phyloP scores from a whole-genome alignment of 2,113 vertebrate genomes.

The Oncorhynchus gorbuscha region DNA sequence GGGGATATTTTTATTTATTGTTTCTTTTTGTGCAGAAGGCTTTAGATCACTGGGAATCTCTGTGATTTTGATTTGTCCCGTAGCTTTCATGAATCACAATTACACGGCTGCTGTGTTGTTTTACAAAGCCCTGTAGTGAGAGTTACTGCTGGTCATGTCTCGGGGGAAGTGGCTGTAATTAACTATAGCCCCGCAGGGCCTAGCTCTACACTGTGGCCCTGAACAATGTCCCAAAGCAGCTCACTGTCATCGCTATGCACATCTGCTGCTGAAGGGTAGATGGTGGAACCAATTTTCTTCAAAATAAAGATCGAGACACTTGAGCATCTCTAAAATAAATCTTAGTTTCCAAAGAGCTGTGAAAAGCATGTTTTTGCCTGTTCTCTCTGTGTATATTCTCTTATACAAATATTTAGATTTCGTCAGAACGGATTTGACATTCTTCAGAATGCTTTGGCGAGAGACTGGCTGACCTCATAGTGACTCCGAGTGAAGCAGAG shows the following conservation, averaged over 20 bases:
- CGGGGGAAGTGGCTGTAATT: conserved; percentile 48
- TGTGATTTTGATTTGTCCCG: conserved; percentile 4
- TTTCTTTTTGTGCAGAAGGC: background rate
- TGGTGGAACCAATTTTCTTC: conserved; percentile 16
- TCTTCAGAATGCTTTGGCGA: no score
- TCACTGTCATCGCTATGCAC: conserved; percentile 26
- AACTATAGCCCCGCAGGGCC: conserved; percentile 39
- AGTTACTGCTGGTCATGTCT: conserved; percentile 45
- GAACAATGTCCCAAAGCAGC: conserved; percentile 25
- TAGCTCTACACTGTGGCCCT: conserved; percentile 33
- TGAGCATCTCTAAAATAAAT: background rate
- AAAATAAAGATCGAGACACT: conserved; percentile 2
- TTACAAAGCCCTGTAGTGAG: background rate
- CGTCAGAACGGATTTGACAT: no score
- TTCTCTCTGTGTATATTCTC: background rate
- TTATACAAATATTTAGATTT: background rate
- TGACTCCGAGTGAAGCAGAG: conserved; percentile 16
- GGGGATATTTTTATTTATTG: background rate
- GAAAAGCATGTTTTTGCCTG: background rate
- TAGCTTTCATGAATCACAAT: conserved; percentile 15
- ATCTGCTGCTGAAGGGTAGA: conserved; percentile 15
- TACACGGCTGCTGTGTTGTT: conserved; percentile 10
- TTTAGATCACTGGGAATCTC: conserved; percentile 1
- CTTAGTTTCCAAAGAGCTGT: background rate
- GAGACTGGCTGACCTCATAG: background rate